A percentile compares a stretch with the other conserved stretches of the same genome.
These are phyloP conservation scores for Globodera rostochiensis DNA, from an alignment of 1,140 invertebrate species.

Conservation along the genomic window DNA sequence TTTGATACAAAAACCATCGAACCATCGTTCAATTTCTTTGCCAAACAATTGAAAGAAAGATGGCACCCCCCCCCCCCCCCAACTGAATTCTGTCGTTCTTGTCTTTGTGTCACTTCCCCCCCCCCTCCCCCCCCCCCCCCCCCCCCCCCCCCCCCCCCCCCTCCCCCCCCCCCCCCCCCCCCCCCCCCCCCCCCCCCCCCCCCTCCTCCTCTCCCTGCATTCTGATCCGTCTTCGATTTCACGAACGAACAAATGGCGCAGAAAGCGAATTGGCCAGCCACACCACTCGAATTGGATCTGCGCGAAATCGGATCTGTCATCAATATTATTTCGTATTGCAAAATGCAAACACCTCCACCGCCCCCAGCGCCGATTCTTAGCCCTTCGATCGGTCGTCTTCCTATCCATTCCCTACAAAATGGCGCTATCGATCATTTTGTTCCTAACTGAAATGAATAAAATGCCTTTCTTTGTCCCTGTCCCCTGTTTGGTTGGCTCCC, in stretches of 20 bases:
- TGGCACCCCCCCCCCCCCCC: too few relatives aligned
- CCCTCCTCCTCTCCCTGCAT: not conserved
- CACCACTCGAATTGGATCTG: not conserved
- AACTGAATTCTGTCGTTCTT: too few relatives aligned
- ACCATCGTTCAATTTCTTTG: too few relatives aligned
- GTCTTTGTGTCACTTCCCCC: too few relatives aligned
- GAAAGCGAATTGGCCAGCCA: not conserved
- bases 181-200: too few relatives aligned
- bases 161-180: not conserved
- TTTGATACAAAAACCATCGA: too few relatives aligned
- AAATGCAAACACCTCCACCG: not conserved
- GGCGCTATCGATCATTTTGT: not conserved
- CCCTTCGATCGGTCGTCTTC: not conserved
- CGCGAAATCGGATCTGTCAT: conserved; percentile 3
- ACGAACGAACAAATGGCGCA: not conserved
- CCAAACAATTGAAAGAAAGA: too few relatives aligned
- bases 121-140: not conserved
- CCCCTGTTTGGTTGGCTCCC: too few relatives aligned
- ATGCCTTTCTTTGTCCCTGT: too few relatives aligned
- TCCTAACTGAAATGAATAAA: not conserved
- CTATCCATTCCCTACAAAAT: not conserved
- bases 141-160: not conserved
- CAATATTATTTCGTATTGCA: conserved; percentile 9
- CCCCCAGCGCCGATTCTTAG: not conserved
- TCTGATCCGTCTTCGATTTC: conserved; percentile 2